Conservation (phyloP, 2,888 invertebrate species). For the Ichneumoninae sp. region DNA sequence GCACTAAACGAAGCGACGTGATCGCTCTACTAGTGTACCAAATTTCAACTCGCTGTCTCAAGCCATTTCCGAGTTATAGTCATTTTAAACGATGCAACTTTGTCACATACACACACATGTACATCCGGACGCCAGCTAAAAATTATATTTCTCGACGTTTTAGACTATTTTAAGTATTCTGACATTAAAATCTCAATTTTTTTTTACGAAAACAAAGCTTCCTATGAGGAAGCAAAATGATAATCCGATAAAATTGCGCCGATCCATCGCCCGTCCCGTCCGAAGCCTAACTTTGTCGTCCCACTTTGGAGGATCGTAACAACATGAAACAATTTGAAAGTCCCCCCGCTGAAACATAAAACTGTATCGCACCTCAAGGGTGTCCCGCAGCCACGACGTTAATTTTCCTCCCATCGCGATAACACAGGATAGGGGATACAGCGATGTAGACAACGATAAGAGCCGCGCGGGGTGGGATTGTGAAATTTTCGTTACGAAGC, state of each 20-base stretch:
- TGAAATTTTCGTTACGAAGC: slow-evolving; percentile 51
- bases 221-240: background rate
- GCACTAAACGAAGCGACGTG: no score
- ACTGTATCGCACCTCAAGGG: background rate
- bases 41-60: no score
- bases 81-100: no score
- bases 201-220: no score
- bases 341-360: background rate
- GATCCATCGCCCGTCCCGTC: background rate
- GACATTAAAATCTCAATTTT: no score
- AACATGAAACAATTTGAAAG: background rate
- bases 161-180: no score
- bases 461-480: slow-evolving; percentile 7
- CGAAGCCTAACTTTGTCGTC: background rate
- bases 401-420: slow-evolving; percentile 33
- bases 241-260: background rate
- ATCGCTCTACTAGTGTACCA: no score
- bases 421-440: slow-evolving; percentile 27
- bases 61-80: no score
- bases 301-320: background rate
- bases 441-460: slow-evolving; percentile 12
- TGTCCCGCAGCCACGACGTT: background rate
- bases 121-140: no score
- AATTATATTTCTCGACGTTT: no score
- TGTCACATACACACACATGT: no score